Conservation (phyloP, 2,888 invertebrate species). For the Lingula anatina region DNA sequence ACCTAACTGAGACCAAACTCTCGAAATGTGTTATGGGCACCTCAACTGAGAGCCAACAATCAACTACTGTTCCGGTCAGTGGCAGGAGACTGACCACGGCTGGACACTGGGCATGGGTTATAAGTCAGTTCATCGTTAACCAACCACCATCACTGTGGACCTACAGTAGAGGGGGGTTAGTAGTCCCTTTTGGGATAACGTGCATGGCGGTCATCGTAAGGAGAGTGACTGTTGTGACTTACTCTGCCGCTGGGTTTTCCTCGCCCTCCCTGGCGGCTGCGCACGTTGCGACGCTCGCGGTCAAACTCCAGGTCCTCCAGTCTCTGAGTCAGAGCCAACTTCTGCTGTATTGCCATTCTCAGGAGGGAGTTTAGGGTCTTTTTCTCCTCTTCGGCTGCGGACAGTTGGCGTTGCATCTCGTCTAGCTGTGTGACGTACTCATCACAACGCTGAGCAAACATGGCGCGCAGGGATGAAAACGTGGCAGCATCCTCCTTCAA, state of each 20-base stretch:
- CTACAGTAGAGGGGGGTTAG: too few relatives aligned
- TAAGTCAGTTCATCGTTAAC: too few relatives aligned
- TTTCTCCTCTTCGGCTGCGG: slow-evolving; percentile 94
- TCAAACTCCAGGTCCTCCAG: slow-evolving; percentile 93
- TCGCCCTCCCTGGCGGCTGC: slow-evolving; percentile 21
- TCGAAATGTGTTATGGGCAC: too few relatives aligned
- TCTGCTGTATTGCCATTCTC: slow-evolving; percentile 95
- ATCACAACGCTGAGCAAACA: slow-evolving; percentile 99
- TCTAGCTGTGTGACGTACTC: slow-evolving; percentile 98
- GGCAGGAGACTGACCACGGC: too few relatives aligned
- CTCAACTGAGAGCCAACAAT: too few relatives aligned
- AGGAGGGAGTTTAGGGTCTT: slow-evolving; percentile 96
- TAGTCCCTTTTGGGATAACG: too few relatives aligned
- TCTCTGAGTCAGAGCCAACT: slow-evolving; percentile 89
- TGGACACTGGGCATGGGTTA: too few relatives aligned
- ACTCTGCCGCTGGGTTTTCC: slow-evolving; percentile 29
- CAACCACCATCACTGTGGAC: too few relatives aligned
- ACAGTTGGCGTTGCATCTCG: slow-evolving; percentile 84
- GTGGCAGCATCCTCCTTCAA: slow-evolving; percentile 99
- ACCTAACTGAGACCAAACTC: too few relatives aligned
- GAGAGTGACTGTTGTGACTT: slow-evolving; percentile 43
- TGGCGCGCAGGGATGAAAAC: slow-evolving; percentile 89
- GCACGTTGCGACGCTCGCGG: slow-evolving; percentile 51
- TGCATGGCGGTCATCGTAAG: too few relatives aligned
- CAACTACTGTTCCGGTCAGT: too few relatives aligned